Evolutionary conservation across 2,797 vertebrate genomes (phyloP).

Genomic region (Pelochelys cantorii): DNA sequence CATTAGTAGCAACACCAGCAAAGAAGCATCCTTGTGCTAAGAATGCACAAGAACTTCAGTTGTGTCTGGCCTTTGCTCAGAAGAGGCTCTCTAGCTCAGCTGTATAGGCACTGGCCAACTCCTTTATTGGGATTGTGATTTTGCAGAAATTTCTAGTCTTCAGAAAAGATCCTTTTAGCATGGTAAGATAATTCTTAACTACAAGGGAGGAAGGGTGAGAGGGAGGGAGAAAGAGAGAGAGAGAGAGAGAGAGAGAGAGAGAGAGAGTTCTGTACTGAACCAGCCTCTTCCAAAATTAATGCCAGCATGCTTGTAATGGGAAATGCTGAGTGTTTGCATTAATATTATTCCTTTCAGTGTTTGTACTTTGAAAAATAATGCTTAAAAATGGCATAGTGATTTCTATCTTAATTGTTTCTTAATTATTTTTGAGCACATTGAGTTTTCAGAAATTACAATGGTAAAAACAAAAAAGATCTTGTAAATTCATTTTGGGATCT

Average conservation of each 20-base stretch:
- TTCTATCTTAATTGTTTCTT: not conserved
- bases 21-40: not conserved
- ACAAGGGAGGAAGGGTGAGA: not conserved
- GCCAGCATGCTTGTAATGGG: not conserved
- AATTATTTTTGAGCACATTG: not conserved
- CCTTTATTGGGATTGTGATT: not conserved
- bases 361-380: not conserved
- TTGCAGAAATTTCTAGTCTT: not conserved
- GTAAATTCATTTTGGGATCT: not conserved
- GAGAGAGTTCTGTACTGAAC: not conserved
- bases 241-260: not conserved
- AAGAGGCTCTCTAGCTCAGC: not conserved
- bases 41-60: not conserved
- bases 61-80: not conserved
- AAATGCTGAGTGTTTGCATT: not conserved
- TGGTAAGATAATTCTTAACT: not conserved
- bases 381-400: not conserved
- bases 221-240: not conserved
- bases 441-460: not conserved
- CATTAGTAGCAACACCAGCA: not conserved
- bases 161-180: not conserved
- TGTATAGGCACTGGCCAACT: not conserved
- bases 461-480: not conserved
- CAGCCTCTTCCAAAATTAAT: not conserved
- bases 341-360: not conserved